phyloP scores from a whole-genome alignment of 1,140 invertebrate genomes.

The Whitmania pigra region DNA sequence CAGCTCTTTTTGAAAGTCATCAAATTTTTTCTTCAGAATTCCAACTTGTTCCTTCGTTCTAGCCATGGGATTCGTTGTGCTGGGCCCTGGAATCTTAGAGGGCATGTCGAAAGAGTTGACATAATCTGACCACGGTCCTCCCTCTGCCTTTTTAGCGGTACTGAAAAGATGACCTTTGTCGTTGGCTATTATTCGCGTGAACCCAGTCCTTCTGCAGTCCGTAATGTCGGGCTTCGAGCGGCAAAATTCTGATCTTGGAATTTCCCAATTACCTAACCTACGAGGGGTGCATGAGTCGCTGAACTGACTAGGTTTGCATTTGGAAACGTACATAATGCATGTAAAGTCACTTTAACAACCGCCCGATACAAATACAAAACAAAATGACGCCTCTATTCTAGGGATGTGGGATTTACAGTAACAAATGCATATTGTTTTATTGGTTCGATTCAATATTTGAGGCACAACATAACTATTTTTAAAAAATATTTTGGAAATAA shows the following conservation, averaged over 20 bases:
- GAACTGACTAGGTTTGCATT: background rate
- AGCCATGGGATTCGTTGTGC: background rate
- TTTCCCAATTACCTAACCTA: background rate
- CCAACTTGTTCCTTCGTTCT: background rate
- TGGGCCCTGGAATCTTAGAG: conserved; percentile 1
- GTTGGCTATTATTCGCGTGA: conserved; percentile 1
- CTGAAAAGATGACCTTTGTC: conserved; percentile 11
- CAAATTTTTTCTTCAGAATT: background rate
- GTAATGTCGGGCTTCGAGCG: background rate
- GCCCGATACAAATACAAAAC: too few species aligned
- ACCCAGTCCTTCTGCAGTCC: background rate
- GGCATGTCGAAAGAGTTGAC: background rate
- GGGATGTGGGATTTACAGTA: too few species aligned
- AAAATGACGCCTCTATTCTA: too few species aligned
- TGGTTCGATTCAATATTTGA: too few species aligned
- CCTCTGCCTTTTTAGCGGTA: background rate
- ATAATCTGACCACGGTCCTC: background rate
- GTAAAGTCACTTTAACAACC: too few species aligned
- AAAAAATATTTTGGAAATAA: too few species aligned
- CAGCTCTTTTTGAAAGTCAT: conserved; percentile 2
- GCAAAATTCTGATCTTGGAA: background rate
- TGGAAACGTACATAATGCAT: too few species aligned
- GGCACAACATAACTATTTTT: too few species aligned
- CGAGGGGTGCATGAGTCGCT: background rate
- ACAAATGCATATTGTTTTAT: too few species aligned